Base-by-base conservation (phyloP, 2,797 vertebrate species). In the Chromobotia macracanthus region DNA sequence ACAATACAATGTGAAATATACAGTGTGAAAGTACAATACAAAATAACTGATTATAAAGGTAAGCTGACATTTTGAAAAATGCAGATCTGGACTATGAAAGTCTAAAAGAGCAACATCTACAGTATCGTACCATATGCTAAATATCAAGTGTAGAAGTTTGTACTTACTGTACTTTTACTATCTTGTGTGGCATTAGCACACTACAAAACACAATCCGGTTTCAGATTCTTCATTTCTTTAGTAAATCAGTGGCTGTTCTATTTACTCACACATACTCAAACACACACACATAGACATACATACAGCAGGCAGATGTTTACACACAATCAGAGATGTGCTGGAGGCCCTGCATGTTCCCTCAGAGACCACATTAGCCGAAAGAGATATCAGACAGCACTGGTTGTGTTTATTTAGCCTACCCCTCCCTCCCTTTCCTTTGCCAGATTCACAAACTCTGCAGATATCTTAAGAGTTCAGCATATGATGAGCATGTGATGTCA, bases 291-390 rank as follows among this genome's bases (percentile, higher is more conserved):
- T 23, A 75, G 31, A 66, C 31, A 75, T 8, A 9, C 12, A 25
- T 10, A 31, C 31, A 31, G 31, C 31, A 64, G 28, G 72, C 73
- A 77, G 64, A 53, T 13, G 68, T 44, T 31, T 7, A 7, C 58
- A 56, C 51, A 18, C 38, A 44, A 11, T 41, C 23, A 31, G n/a
- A 55, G 3, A 13, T 72, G 21, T 18, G 15, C 48, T 19, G 75
- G 46, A 75, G 80, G 50, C 77, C 71, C 73, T 72, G 8, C 48
- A 75, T 72, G 50, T 85, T 75, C 84, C 87, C 82, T 69, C 15
- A 8, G 88, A 84, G 82, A 84, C 79, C 55, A 60, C 72, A 80
- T 46, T 75, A 84, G 81, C 84, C 84, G 74, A 87, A 90, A 85
- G 31, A 87, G 75, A 83, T 80, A 86, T 70, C 61, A 75, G 76